phyloP scores from a whole-genome alignment of 2,113 vertebrate genomes.

The Cavia aperea region DNA sequence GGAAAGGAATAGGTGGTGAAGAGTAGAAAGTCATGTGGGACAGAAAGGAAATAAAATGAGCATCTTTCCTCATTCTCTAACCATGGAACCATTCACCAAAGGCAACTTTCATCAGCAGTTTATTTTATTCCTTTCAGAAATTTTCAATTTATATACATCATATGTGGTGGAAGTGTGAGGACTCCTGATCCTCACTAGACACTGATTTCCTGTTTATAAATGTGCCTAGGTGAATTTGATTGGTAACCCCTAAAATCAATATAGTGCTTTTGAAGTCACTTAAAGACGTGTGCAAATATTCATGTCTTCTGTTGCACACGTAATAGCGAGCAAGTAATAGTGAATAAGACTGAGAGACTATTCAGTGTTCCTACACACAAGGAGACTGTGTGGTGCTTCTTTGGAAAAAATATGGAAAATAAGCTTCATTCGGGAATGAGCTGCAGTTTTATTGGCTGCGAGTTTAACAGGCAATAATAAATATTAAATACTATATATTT shows the following conservation, averaged over 20 bases:
- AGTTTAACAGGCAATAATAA: background rate
- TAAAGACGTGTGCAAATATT: background rate
- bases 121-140: background rate
- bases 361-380: background rate
- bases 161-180: fast-evolving
- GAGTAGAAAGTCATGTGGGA: background rate
- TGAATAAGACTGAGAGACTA: background rate
- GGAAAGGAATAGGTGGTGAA: background rate
- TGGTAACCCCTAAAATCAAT: background rate
- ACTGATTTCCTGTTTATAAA: background rate
- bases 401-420: background rate
- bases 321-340: background rate
- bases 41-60: background rate
- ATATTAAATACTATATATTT: background rate
- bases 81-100: background rate
- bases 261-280: background rate
- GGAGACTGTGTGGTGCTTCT: background rate
- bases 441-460: background rate
- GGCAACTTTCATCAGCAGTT: background rate
- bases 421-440: background rate
- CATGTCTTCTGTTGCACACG: background rate
- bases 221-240: background rate
- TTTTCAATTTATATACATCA: background rate
- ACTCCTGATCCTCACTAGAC: background rate
- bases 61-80: background rate